phyloP scores from a whole-genome alignment of 2,113 vertebrate genomes.

The Scortum barcoo region DNA sequence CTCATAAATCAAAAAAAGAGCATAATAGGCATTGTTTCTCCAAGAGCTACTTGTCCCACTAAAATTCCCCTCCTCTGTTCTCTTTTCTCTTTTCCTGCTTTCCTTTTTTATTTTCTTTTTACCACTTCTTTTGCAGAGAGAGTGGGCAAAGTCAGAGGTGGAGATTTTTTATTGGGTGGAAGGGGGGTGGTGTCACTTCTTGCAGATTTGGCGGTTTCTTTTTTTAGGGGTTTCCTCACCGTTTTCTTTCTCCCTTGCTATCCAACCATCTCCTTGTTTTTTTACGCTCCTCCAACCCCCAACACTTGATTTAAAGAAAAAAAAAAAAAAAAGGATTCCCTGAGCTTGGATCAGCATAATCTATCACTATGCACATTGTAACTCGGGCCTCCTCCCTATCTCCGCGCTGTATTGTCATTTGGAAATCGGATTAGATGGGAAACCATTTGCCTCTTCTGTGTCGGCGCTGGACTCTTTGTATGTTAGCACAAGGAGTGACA shows the following conservation, averaged over 20 bases:
- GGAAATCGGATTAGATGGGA: conserved; percentile 79
- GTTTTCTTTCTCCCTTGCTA: conserved; percentile 56
- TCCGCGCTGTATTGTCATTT: conserved; percentile 73
- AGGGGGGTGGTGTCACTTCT: conserved; percentile 52
- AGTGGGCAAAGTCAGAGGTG: conserved; percentile 70
- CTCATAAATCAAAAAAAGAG: conserved; percentile 88
- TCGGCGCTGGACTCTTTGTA: conserved; percentile 61
- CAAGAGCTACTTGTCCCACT: conserved; percentile 77
- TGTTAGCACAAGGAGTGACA: conserved; percentile 67
- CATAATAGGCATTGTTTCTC: conserved; percentile 85
- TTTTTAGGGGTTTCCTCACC: conserved; percentile 63
- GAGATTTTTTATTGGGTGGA: conserved; percentile 64
- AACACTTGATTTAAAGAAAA: conserved; percentile 60
- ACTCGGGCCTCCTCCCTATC: conserved; percentile 68
- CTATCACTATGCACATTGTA: conserved; percentile 81
- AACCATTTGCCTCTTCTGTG: conserved; percentile 71
- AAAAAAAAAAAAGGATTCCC: conserved; percentile 55
- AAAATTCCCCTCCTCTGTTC: conserved; percentile 63
- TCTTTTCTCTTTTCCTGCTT: conserved; percentile 37
- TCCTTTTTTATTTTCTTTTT: not conserved
- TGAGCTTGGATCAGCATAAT: conserved; percentile 81
- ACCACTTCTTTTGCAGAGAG: conserved; percentile 45
- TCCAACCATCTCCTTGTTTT: conserved; percentile 66
- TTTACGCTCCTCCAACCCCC: conserved; percentile 65
- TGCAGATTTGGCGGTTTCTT: conserved; percentile 62